Conservation (phyloP, 2,888 invertebrate species). For the Crocallis elinguaria region DNA sequence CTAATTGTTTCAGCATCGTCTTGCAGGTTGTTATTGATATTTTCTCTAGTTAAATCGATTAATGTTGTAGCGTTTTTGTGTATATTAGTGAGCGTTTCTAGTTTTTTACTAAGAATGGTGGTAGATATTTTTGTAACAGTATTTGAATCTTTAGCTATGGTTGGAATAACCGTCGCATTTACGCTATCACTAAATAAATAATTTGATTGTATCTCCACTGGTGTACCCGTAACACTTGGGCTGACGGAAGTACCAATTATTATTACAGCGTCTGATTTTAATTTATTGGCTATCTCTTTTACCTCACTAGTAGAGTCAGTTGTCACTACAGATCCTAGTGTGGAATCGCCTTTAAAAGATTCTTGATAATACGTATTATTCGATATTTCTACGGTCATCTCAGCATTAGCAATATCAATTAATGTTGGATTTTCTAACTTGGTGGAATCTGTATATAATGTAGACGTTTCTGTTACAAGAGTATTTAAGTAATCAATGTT, state of each 20-base stretch:
- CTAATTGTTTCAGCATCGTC: slow-evolving; percentile 7
- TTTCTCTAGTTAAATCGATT: neutral
- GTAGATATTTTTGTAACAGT: neutral
- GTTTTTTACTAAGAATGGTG: neutral
- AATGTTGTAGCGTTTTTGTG: neutral
- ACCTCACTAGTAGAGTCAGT: neutral
- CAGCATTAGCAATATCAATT: neutral
- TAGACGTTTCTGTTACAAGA: neutral
- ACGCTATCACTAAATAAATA: neutral
- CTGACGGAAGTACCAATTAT: neutral
- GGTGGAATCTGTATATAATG: neutral
- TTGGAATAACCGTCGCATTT: neutral
- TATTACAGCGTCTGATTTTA: neutral
- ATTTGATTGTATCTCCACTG: no score
- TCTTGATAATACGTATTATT: no score
- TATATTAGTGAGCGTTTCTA: neutral
- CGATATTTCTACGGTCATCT: neutral
- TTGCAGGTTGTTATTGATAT: neutral
- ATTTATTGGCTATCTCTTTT: neutral
- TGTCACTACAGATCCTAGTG: neutral
- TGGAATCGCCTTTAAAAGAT: no score
- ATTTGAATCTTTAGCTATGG: neutral
- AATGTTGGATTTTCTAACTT: neutral
- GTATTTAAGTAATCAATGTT: no score
- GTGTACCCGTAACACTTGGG: neutral